Base-by-base conservation (phyloP, 2,888 invertebrate genomes). In the Hylaea fasciaria region DNA sequence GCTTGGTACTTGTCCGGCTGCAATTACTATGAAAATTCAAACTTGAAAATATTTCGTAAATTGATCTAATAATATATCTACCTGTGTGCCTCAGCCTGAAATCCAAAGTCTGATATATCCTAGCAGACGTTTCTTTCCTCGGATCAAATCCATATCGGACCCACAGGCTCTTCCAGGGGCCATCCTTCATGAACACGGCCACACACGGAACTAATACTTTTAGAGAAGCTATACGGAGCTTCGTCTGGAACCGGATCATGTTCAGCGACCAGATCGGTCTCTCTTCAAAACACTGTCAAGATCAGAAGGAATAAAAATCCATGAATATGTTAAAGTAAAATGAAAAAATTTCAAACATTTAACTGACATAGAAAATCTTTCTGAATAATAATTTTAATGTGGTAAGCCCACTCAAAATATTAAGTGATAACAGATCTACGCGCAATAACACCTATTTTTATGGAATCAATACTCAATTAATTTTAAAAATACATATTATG, bases 91-190 rank as follows among this genome's bases (percentile, higher is more conserved):
- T 91, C 40, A 95, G 83, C 70, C 97, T 93, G 80, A 96, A 97
- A 85, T 98, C 98, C 61, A 98, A 91, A 2, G 96, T 96, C 89
- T 99, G 99, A 82, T 97, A 98, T 53, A 95, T 94, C 70, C 97
- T 95, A 0, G 98, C 94, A 1, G 91, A 89, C 4, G 96, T 95
- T 66, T 97, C 95, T 71, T 94, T 95, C 28, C 97, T 93, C 0
- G 99, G 99, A 89, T 99, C 98, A 80, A 97, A 99, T 0, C 98
- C 98, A 76, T 96, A 95, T 72, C 93, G 94, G 0, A 97, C 95
- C 97, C 99, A 99, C 81, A 97, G 94, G 53, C 95, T 94, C 67
- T 98, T 93, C 98, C 98, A 99, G 0, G 98, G 99, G 0, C 99
- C 99, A 64, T 95, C 96, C 54, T 94, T 93, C 84, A 96, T 97